A percentile compares a stretch with the other conserved stretches of the same genome.
phyloP scores from a whole-genome alignment of 2,113 vertebrate species.

The Puntigrus tetrazona region DNA sequence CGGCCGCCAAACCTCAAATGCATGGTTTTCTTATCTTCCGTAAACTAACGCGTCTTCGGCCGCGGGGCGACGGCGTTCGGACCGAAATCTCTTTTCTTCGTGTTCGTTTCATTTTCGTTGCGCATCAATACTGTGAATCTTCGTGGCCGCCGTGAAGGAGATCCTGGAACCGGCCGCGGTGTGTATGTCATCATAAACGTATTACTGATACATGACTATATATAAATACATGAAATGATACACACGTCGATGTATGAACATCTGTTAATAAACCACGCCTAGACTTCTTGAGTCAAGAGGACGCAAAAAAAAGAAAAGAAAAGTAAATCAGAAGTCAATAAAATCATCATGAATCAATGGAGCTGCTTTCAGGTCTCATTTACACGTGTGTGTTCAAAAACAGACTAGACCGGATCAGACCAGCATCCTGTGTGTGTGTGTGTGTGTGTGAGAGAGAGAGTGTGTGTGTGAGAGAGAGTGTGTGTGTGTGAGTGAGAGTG shows the following conservation, averaged over 20 bases:
- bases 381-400: neutral
- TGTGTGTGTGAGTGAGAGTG: slow-evolving; percentile 65
- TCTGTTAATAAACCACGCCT: slow-evolving; percentile 73
- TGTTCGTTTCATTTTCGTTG: slow-evolving; percentile 73
- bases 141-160: slow-evolving; percentile 64
- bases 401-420: neutral
- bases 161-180: slow-evolving; percentile 66
- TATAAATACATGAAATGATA: slow-evolving; percentile 76
- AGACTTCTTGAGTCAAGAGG: slow-evolving; percentile 63
- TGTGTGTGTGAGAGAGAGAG: slow-evolving; percentile 49
- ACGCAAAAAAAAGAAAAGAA: slow-evolving; percentile 59
- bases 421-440: slow-evolving; percentile 61
- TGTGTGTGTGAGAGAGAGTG: neutral
- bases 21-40: slow-evolving; percentile 95
- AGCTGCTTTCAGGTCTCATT: slow-evolving; percentile 57
- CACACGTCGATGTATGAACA: slow-evolving; percentile 74
- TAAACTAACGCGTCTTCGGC: slow-evolving; percentile 93
- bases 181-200: slow-evolving; percentile 72
- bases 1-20: slow-evolving; percentile 76
- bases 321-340: slow-evolving; percentile 63
- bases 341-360: slow-evolving; percentile 66
- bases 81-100: slow-evolving; percentile 62
- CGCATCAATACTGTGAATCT: slow-evolving; percentile 78
- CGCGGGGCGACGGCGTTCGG: slow-evolving; percentile 53
- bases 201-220: slow-evolving; percentile 76